Evolutionary conservation across 2,888 invertebrate genomes (phyloP).

Genomic region (Fragum whitleyi): DNA sequence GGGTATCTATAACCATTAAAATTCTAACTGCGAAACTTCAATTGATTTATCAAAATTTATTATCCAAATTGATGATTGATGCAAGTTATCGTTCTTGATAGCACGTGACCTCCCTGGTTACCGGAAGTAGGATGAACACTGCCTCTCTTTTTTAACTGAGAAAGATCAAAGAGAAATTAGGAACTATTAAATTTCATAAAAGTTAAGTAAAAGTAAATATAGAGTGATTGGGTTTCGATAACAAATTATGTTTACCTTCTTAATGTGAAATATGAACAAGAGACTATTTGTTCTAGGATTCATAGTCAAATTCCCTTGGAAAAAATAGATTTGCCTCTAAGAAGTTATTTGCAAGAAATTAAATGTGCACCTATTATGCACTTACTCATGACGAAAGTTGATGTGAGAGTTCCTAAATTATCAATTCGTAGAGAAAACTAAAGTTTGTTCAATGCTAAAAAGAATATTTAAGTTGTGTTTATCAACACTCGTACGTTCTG

Average conservation of each 20-base stretch:
- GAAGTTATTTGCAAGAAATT: too few species aligned
- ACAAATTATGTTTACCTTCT: slow-evolving; percentile 1
- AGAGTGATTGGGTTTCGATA: neutral
- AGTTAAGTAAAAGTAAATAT: neutral
- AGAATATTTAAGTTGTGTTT: too few species aligned
- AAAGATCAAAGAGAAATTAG: slow-evolving; percentile 6
- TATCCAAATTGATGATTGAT: neutral
- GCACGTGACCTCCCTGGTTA: neutral
- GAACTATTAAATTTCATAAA: slow-evolving; percentile 18
- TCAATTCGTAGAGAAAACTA: too few species aligned
- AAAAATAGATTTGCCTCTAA: too few species aligned
- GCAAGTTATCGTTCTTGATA: neutral
- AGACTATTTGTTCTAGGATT: neutral
- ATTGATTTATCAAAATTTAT: slow-evolving; percentile 1
- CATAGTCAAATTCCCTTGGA: neutral
- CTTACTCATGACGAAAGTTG: too few species aligned
- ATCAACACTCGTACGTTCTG: too few species aligned
- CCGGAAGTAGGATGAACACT: neutral
- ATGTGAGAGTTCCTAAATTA: too few species aligned
- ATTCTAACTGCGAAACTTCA: neutral
- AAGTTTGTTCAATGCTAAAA: too few species aligned
- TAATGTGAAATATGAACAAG: neutral
- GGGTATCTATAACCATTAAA: neutral
- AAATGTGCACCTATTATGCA: too few species aligned
- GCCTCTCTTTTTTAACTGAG: neutral